Evolutionary conservation across 2,113 vertebrate species (phyloP).

Genomic region (Heterocephalus glaber): DNA sequence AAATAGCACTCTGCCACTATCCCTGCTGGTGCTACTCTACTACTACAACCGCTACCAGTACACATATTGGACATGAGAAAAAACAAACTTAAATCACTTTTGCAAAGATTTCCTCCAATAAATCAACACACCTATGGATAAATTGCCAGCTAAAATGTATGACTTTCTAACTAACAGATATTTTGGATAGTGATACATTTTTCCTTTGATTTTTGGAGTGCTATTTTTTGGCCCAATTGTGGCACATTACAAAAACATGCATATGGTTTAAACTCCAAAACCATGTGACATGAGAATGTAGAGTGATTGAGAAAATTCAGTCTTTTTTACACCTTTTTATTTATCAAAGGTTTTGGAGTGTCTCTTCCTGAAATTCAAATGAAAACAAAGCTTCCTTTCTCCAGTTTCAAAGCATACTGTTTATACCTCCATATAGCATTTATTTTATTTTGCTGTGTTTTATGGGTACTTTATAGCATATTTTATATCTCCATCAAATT

Average conservation of each 20-base stretch:
- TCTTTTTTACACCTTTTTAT: neutral
- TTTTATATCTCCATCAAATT: slow-evolving; percentile 58
- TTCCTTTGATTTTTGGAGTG: neutral
- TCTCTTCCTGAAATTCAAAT: neutral
- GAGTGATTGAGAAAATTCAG: neutral
- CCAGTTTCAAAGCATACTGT: neutral
- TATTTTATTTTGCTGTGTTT: slow-evolving; percentile 48
- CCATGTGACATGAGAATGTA: neutral
- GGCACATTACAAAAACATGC: neutral
- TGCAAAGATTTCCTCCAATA: neutral
- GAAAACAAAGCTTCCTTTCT: slow-evolving; percentile 12
- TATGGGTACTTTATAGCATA: slow-evolving; percentile 4
- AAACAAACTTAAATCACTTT: neutral
- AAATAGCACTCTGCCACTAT: neutral
- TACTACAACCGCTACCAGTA: accelerated
- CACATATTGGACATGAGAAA: neutral
- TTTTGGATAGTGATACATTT: neutral
- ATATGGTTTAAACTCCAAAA: neutral
- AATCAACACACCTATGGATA: neutral
- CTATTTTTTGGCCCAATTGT: neutral
- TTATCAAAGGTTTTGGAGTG: neutral
- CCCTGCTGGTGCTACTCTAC: too few relatives aligned
- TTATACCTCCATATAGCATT: neutral
- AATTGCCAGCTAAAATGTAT: neutral
- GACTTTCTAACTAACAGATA: neutral